phyloP scores from a whole-genome alignment of 2,888 invertebrate genomes.

The Dasypolia templi region DNA sequence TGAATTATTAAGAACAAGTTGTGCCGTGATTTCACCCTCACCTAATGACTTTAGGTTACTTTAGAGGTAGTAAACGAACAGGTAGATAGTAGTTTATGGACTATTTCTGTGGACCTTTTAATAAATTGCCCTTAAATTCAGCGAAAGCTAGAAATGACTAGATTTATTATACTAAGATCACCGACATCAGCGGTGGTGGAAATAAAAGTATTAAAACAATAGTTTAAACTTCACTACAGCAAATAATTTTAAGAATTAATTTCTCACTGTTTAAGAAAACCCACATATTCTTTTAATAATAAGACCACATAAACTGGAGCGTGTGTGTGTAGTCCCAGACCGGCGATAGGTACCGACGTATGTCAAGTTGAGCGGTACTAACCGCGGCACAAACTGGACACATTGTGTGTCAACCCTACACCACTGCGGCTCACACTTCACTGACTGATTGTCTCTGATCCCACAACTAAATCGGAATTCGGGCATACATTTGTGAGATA shows the following conservation, averaged over 20 bases:
- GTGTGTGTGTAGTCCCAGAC: constrained; percentile 31
- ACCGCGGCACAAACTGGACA: constrained; percentile 53
- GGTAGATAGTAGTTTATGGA: constrained; percentile 42
- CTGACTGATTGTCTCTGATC: constrained; percentile 40
- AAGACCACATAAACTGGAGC: constrained; percentile 33
- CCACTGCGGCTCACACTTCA: constrained; percentile 40
- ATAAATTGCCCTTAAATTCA: constrained; percentile 24
- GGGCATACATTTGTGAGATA: neutral
- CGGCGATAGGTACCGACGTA: constrained; percentile 33
- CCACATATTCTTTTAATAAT: constrained; percentile 32
- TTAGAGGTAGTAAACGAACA: constrained; percentile 47
- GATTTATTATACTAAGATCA: neutral
- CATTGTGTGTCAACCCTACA: constrained; percentile 57
- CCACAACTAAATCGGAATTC: constrained; percentile 15
- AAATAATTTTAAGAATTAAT: constrained; percentile 16
- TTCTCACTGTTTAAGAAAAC: constrained; percentile 31
- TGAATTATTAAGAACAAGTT: constrained; percentile 69
- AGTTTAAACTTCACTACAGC: neutral
- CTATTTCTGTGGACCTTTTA: constrained; percentile 44
- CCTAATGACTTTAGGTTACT: constrained; percentile 59
- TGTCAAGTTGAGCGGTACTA: constrained; percentile 50
- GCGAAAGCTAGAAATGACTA: neutral
- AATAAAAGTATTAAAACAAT: constrained; percentile 6
- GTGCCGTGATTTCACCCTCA: constrained; percentile 45
- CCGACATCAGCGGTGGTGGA: neutral